Evolutionary conservation across 1,140 invertebrate genomes (phyloP).

Genomic region (Arctopsyche grandis): DNA sequence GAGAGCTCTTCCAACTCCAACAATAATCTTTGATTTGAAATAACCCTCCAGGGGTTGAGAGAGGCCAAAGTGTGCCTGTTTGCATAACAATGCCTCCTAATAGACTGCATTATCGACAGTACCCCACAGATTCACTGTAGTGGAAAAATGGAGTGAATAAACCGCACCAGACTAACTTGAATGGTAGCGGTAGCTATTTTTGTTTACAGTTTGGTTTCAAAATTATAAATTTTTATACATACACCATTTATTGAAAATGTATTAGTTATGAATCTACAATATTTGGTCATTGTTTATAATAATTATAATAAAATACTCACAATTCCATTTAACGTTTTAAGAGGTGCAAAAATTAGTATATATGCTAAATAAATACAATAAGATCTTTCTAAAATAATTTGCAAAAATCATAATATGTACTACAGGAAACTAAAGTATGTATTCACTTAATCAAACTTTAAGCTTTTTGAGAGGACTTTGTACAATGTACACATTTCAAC

Average conservation of each 20-base stretch:
- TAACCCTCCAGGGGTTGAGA: neutral
- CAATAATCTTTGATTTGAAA: constrained; percentile 40
- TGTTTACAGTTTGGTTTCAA: no score
- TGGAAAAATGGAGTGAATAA: constrained; percentile 45
- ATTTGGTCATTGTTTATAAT: no score
- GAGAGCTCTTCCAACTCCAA: neutral
- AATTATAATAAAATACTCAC: no score
- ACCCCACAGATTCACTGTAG: constrained; percentile 13
- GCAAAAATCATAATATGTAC: neutral
- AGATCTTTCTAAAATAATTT: neutral
- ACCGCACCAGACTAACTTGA: neutral
- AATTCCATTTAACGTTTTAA: no score
- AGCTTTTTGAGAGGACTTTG: neutral
- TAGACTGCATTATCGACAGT: constrained; percentile 42
- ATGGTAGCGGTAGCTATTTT: no score
- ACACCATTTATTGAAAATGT: no score
- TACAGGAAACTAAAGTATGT: neutral
- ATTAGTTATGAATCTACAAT: no score
- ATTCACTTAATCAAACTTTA: constrained; percentile 2
- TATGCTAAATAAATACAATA: no score
- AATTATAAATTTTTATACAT: no score
- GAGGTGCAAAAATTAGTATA: no score
- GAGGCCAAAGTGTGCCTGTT: constrained; percentile 46
- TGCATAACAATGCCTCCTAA: constrained; percentile 54
- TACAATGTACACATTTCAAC: constrained; percentile 34